phyloP scores from a whole-genome alignment of 2,113 vertebrate species.

The Macrotus californicus region DNA sequence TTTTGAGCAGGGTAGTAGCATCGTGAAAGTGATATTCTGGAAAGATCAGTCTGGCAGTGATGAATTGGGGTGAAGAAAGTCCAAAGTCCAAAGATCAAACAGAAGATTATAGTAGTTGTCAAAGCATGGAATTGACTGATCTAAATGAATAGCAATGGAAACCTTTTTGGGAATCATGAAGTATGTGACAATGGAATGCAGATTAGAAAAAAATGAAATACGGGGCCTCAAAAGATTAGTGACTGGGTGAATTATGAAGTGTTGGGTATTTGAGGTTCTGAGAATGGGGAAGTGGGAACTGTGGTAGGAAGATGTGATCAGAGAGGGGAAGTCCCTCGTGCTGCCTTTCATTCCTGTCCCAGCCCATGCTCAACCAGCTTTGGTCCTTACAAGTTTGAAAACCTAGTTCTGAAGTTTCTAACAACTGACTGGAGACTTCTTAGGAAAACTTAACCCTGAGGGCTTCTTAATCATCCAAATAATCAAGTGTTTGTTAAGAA shows the following conservation, averaged over 20 bases:
- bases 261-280: neutral
- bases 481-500: neutral
- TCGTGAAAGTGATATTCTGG: neutral
- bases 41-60: neutral
- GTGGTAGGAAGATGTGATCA: conserved; percentile 50
- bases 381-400: neutral
- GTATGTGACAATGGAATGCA: neutral
- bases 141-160: neutral
- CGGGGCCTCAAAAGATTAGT: neutral
- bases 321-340: conserved; percentile 17
- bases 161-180: neutral
- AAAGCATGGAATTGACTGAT: neutral
- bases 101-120: neutral
- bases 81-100: neutral
- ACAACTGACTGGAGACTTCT: neutral
- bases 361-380: neutral
- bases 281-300: conserved; percentile 41
- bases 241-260: neutral
- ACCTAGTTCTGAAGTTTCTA: neutral
- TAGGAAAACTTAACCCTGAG: neutral
- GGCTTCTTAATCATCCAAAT: neutral
- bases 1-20: neutral
- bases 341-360: neutral
- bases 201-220: neutral
- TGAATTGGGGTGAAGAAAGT: neutral